A percentile compares a stretch with the other conserved stretches of the same genome.
These are phyloP conservation scores for Andricus grossulariae DNA, from an alignment of 1,140 invertebrate genomes.

Conservation along the genomic window DNA sequence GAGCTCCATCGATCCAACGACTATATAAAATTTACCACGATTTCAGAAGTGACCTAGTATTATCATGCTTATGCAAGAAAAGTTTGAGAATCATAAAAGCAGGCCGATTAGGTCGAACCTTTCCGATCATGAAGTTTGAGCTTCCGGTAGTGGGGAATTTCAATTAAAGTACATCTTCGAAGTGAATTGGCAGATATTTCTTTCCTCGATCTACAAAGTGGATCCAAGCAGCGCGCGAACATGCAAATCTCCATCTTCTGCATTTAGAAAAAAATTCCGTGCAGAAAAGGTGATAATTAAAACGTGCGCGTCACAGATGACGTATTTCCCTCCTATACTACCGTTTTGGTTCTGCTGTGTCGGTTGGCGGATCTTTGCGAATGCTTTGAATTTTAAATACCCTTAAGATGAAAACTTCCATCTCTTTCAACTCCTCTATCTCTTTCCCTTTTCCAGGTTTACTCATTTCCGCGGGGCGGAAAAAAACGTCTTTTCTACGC, in stretches of 20 bases:
- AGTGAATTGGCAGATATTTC: not conserved
- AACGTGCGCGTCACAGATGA: not conserved
- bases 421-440: not conserved
- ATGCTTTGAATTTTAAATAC: conserved; percentile 12
- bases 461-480: not conserved
- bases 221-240: not conserved
- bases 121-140: conserved; percentile 1
- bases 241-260: conserved; percentile 5
- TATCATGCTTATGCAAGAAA: conserved; percentile 21
- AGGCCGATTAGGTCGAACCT: not conserved
- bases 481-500: not conserved
- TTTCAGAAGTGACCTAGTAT: conserved; percentile 27
- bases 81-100: conserved; percentile 18
- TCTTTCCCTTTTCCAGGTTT: not conserved
- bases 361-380: not conserved
- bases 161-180: conserved; percentile 8
- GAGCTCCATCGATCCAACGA: conserved; percentile 26
- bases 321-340: not conserved
- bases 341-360: not conserved
- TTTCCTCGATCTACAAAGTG: not conserved
- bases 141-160: conserved; percentile 1
- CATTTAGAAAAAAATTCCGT: not conserved
- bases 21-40: conserved; percentile 25
- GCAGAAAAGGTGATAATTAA: not conserved
- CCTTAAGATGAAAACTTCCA: conserved; percentile 7